These are phyloP conservation scores for Rallus limicola DNA, from an alignment of 2,113 vertebrate genomes.

Conservation along the genomic window DNA sequence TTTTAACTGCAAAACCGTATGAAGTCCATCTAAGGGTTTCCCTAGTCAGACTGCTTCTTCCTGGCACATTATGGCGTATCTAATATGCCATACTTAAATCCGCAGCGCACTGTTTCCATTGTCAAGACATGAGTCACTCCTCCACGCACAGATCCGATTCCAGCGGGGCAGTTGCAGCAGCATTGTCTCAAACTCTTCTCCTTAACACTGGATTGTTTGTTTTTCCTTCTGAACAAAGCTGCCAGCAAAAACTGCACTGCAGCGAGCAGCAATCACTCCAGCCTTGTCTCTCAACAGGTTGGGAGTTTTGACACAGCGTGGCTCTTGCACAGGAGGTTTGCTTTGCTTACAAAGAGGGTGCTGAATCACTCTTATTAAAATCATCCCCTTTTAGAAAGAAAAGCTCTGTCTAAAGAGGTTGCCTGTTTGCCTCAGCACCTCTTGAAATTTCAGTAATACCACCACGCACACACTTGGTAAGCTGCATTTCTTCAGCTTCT, in stretches of 20 bases:
- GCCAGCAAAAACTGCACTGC: slow-evolving; percentile 46
- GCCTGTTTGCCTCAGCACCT: slow-evolving; percentile 30
- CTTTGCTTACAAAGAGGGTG: slow-evolving; percentile 31
- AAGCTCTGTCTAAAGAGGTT: not conserved
- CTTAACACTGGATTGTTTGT: not conserved
- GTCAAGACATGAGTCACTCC: slow-evolving; percentile 24
- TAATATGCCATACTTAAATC: not conserved
- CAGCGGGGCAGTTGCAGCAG: slow-evolving; percentile 5
- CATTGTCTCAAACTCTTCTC: slow-evolving; percentile 21
- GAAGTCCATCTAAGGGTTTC: not conserved
- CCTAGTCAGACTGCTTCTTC: not conserved
- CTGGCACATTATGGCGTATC: not conserved
- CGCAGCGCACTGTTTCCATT: not conserved
- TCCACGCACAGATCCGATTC: not conserved
- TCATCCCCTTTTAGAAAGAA: not conserved
- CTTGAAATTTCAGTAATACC: slow-evolving; percentile 25
- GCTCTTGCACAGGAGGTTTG: not conserved
- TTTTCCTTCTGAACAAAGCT: slow-evolving; percentile 13
- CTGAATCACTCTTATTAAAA: slow-evolving; percentile 1
- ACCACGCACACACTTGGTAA: not conserved
- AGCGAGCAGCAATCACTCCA: slow-evolving; percentile 45
- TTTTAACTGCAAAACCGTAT: not conserved
- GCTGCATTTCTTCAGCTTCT: not conserved
- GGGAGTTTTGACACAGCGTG: slow-evolving; percentile 12
- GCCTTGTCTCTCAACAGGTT: slow-evolving; percentile 53